Evolutionary conservation across 2,888 invertebrate genomes (phyloP).

Genomic region (Phalera bucephala): DNA sequence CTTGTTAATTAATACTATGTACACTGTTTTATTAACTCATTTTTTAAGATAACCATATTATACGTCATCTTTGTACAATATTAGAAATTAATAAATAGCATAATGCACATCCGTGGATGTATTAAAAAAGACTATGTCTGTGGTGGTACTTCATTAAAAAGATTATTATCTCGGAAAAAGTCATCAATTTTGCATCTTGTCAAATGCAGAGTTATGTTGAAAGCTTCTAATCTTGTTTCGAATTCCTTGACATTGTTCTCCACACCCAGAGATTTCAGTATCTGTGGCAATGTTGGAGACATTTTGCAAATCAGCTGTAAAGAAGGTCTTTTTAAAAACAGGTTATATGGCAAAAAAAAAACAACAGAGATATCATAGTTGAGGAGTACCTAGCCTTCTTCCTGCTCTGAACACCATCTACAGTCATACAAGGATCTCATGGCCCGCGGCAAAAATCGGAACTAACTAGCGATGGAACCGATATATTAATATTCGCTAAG

Average conservation of each 20-base stretch:
- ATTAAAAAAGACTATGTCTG: conserved; percentile 12
- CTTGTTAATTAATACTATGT: conserved; percentile 28
- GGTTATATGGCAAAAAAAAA: background rate
- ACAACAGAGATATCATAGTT: too few relatives aligned
- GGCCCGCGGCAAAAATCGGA: too few relatives aligned
- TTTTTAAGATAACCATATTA: too few relatives aligned
- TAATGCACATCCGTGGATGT: too few relatives aligned
- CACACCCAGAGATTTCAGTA: conserved; percentile 74
- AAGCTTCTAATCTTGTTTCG: conserved; percentile 61
- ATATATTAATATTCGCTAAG: too few relatives aligned
- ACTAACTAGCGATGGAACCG: too few relatives aligned
- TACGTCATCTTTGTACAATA: too few relatives aligned
- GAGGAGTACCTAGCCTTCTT: too few relatives aligned
- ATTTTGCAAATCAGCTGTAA: conserved; percentile 85
- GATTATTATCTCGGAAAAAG: conserved; percentile 82
- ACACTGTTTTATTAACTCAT: conserved; percentile 15
- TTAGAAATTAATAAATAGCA: too few relatives aligned
- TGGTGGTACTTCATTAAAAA: conserved; percentile 60
- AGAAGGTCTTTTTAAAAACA: too few relatives aligned
- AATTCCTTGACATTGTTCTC: conserved; percentile 61
- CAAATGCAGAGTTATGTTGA: conserved; percentile 78
- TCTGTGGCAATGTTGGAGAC: conserved; percentile 84
- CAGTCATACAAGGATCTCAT: too few relatives aligned
- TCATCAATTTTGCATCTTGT: conserved; percentile 83
- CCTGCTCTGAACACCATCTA: too few relatives aligned